Evolutionary conservation across 35 echinoderm and acorn worm genomes (phyloP).

Genomic region (Heliocidaris erythrogramma): DNA sequence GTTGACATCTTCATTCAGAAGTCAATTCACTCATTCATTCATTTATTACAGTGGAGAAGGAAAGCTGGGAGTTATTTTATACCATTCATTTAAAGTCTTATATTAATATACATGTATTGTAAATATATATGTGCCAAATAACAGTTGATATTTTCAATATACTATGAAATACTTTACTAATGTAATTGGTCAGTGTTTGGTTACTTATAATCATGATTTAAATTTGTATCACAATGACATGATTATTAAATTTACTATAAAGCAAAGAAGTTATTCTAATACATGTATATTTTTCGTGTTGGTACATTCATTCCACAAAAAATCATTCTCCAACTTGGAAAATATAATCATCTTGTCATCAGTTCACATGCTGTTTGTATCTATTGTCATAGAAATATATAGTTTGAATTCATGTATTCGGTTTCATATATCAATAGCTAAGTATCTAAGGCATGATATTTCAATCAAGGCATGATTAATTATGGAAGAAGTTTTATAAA

Average conservation of each 20-base stretch:
- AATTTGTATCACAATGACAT: neutral
- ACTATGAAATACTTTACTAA: neutral
- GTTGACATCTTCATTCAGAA: neutral
- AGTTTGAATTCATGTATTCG: neutral
- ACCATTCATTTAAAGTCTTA: neutral
- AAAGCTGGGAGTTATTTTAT: neutral
- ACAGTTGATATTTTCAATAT: too few species aligned
- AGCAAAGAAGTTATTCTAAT: neutral
- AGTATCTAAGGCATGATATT: neutral
- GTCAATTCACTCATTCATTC: neutral
- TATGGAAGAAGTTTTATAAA: neutral
- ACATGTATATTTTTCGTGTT: neutral
- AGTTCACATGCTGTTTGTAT: neutral
- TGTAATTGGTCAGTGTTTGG: neutral
- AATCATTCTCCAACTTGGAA: neutral
- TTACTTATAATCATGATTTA: neutral
- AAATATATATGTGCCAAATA: neutral
- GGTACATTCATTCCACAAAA: neutral
- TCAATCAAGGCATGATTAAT: conserved; percentile 5
- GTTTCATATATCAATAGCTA: neutral
- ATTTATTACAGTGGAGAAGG: neutral
- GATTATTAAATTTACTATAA: neutral
- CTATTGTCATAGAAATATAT: neutral
- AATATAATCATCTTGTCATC: neutral
- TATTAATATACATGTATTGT: neutral